Base-by-base conservation (phyloP, 2,888 invertebrate genomes). In the Dryobotodes eremita region DNA sequence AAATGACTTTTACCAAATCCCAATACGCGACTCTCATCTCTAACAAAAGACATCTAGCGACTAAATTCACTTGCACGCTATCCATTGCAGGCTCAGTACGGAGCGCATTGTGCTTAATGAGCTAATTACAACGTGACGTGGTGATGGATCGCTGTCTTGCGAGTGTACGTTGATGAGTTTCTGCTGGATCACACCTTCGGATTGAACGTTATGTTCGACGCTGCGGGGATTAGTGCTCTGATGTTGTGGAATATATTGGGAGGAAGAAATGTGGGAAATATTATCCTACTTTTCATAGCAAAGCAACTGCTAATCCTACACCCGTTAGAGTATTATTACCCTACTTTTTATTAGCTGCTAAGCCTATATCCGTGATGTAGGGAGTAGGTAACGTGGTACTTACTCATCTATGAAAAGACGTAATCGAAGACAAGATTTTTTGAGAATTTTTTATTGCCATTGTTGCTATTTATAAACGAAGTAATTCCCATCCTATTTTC, bases 71-170 rank as follows among this genome's bases (percentile, higher is more conserved):
- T 64, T 79, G 74, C 71, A 69, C 55, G 17, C 11, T 23, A 79
- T 85, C 59, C 78, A 85, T 83, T 71, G 79, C 71, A 11, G 42
- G 73, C 77, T 85, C 71, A 74, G 75, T 81, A 80, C 36, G 13
- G 36, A 75, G 79, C 75, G 77, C 75, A 73, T 81, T 85, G 80
- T 83, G 75, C 77, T 80, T 79, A 80, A 84, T 78, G 78, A 89
- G 77, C 75, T 88, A 87, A 89, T 89, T 89, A 88, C 75, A 75
- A 42, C 36, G 66, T 65, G 48, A 66, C 62, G 74, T 72, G 53
- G 83, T 87, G 88, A 89, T 82, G 84, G 86, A 88, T 87, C 70
- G 77, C 80, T 75, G 80, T 74, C 77, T 89, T 74, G 84, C 84
- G 79, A 79, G 82, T 71, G 46, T 68, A 73, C 62, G 80, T 77